A percentile compares a stretch with the other conserved stretches of the same genome.
Conservation (phyloP, 2,113 vertebrate genomes). For the Pteropus alecto region DNA sequence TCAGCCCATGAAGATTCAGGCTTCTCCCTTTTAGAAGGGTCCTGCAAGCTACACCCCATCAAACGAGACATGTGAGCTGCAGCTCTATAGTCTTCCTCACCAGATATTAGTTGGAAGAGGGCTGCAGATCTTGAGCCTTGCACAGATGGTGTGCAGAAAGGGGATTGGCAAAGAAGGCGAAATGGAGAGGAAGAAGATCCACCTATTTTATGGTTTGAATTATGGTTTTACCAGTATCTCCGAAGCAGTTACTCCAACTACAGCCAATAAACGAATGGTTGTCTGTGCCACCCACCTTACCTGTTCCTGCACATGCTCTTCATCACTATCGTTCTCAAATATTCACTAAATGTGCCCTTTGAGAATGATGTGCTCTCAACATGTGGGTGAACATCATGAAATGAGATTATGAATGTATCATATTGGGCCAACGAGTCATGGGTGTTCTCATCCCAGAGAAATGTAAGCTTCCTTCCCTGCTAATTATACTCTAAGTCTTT, state of each 20-base stretch:
- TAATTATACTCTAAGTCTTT: background rate
- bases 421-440: background rate
- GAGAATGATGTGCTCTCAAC: background rate
- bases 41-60: background rate
- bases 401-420: background rate
- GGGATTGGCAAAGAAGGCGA: background rate
- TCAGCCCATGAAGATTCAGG: background rate
- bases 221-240: background rate
- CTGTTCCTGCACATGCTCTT: background rate
- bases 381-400: background rate
- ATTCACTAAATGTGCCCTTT: background rate
- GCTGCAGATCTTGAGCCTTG: background rate
- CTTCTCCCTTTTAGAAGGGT: background rate
- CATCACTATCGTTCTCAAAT: background rate
- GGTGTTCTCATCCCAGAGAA: background rate
- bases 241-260: background rate
- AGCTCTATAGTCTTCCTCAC: background rate
- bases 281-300: background rate
- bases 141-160: background rate
- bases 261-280: fast-evolving
- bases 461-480: background rate
- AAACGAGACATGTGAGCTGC: too few species aligned
- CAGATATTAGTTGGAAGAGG: background rate
- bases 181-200: background rate
- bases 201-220: background rate